A percentile compares a stretch with the other conserved stretches of the same genome.
Conservation (phyloP, 2,113 vertebrate genomes). For the Nicator chloris region DNA sequence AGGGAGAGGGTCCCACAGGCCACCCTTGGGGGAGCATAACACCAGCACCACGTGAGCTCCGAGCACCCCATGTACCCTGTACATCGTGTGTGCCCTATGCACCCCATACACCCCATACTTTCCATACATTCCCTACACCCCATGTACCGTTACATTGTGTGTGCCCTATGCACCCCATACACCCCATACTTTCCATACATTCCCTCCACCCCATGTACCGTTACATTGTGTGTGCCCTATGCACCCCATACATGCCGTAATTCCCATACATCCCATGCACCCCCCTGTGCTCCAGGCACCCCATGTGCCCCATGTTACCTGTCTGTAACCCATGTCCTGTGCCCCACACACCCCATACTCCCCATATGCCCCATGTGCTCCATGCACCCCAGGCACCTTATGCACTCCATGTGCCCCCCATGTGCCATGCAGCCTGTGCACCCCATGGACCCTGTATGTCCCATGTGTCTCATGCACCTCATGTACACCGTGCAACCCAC, state of each 20-base stretch:
- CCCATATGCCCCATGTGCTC: neutral
- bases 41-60: neutral
- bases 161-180: neutral
- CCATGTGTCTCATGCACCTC: neutral
- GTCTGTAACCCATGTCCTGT: neutral
- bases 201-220: neutral
- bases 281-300: rapidly evolving
- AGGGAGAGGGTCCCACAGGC: neutral
- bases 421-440: neutral
- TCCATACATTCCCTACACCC: rapidly evolving
- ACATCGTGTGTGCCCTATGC: rapidly evolving
- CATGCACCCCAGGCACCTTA: neutral
- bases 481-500: neutral
- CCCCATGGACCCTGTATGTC: neutral
- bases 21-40: neutral
- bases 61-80: rapidly evolving
- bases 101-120: rapidly evolving
- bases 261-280: no score
- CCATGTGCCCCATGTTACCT: no score
- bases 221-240: no score
- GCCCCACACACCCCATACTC: neutral
- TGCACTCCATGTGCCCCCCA: neutral
- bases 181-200: neutral
- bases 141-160: rapidly evolving
- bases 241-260: rapidly evolving